phyloP scores from a whole-genome alignment of 2,797 vertebrate genomes.

The Anolis apletophallus region DNA sequence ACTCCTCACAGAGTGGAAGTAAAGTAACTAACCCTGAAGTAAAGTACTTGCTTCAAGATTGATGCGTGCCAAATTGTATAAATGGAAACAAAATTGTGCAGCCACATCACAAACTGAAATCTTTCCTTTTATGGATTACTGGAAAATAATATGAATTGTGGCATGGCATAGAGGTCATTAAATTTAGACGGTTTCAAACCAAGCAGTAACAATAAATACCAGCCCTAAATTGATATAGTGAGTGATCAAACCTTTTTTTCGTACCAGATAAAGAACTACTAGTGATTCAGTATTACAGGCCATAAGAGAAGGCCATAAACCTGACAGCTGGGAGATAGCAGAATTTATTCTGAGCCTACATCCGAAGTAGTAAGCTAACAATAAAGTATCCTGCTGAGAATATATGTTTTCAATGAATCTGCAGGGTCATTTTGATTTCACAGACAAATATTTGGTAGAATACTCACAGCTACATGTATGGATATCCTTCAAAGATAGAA shows the following conservation, averaged over 20 bases:
- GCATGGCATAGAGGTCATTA: neutral
- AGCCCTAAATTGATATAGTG: neutral
- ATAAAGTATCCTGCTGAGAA: neutral
- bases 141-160: slow-evolving; percentile 16
- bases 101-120: neutral
- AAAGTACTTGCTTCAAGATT: neutral
- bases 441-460: neutral
- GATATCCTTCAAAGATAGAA: neutral
- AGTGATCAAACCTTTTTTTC: slow-evolving; percentile 2
- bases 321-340: neutral
- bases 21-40: neutral
- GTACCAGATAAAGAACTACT: neutral
- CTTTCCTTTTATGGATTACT: neutral
- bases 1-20: too few species aligned
- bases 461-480: neutral
- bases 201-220: neutral
- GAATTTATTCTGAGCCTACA: slow-evolving; percentile 1
- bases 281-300: neutral
- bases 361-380: slow-evolving; percentile 6
- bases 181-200: neutral
- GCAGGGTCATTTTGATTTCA: neutral
- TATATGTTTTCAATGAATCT: slow-evolving; percentile 9
- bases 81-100: neutral
- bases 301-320: slow-evolving; percentile 22
- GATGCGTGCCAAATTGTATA: neutral